Conservation (phyloP, 2,888 invertebrate species). For the Agrochola macilenta region DNA sequence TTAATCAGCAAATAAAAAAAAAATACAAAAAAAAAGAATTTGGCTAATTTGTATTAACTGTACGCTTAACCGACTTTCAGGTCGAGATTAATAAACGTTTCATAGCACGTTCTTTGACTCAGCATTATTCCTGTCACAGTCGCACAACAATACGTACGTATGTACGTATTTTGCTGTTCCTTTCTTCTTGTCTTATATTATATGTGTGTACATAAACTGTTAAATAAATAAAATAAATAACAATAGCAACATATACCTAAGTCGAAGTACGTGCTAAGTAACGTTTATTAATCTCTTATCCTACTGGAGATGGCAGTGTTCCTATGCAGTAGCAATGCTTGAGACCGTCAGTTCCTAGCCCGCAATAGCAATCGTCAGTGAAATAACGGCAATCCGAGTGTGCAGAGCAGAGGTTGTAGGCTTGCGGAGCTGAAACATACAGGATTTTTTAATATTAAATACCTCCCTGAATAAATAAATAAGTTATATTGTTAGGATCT, state of each 20-base stretch:
- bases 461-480: too few species aligned
- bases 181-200: too few species aligned
- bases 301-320: slow-evolving; percentile 7
- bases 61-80: background rate
- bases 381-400: slow-evolving; percentile 32
- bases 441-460: background rate
- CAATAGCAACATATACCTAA: background rate
- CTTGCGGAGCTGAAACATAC: slow-evolving; percentile 34
- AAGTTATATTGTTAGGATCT: too few species aligned
- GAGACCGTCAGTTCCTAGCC: slow-evolving; percentile 28
- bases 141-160: too few species aligned
- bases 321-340: slow-evolving; percentile 37
- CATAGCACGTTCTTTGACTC: background rate
- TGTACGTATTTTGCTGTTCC: too few species aligned
- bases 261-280: background rate
- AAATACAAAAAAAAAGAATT: background rate
- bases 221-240: too few species aligned
- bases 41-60: background rate
- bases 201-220: too few species aligned
- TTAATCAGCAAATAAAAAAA: background rate
- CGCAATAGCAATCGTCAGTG: slow-evolving; percentile 34
- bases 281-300: slow-evolving; percentile 1
- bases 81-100: background rate
- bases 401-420: slow-evolving; percentile 20
- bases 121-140: background rate